These are phyloP conservation scores for Cygnus buccinator DNA, from an alignment of 2,113 vertebrate species.

Conservation along the genomic window DNA sequence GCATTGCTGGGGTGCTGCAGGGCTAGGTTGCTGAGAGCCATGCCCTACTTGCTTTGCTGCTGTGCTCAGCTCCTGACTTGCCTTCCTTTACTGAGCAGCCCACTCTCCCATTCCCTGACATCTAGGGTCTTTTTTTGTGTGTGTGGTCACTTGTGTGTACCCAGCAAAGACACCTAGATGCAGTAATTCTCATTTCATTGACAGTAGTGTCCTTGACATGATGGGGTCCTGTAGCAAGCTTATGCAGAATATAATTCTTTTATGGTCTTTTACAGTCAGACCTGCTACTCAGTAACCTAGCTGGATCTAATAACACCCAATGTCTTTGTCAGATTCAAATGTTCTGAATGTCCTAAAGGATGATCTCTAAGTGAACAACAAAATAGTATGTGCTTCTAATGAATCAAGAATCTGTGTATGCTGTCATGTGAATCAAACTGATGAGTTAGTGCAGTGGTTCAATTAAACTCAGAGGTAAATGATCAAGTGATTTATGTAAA, in stretches of 20 bases:
- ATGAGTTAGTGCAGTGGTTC: neutral
- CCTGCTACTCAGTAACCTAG: neutral
- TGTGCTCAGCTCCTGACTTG: neutral
- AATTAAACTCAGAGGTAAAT: conserved; percentile 26
- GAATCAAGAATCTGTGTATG: neutral
- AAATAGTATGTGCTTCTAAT: neutral
- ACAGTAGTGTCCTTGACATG: neutral
- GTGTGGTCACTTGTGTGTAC: neutral
- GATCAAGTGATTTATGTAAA: conserved; percentile 14
- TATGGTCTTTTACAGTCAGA: neutral
- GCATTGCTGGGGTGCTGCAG: rapidly evolving
- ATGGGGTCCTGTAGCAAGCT: rapidly evolving
- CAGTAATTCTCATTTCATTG: neutral
- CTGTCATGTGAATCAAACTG: conserved; percentile 31
- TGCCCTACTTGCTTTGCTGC: neutral
- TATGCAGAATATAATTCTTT: neutral
- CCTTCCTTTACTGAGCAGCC: neutral
- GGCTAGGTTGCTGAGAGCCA: neutral
- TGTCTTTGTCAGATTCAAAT: neutral
- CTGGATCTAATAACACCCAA: neutral
- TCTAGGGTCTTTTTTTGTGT: neutral
- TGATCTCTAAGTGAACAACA: neutral
- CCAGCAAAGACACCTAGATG: neutral
- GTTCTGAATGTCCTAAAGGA: neutral
- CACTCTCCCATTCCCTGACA: neutral